phyloP scores from a whole-genome alignment of 2,113 vertebrate genomes.

The Paratilapia polleni region DNA sequence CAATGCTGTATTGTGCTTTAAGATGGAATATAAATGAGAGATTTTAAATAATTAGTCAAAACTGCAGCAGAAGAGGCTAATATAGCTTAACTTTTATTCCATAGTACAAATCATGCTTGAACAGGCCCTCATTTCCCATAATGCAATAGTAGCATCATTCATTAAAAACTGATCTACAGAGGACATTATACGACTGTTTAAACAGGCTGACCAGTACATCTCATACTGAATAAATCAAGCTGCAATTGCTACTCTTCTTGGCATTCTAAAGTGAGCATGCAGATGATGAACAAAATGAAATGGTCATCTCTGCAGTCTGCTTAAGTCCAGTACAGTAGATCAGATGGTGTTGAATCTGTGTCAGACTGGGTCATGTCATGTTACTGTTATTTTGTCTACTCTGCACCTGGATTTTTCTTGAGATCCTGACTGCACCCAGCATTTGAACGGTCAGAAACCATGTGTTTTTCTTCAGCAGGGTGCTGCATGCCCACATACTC shows the following conservation, averaged over 20 bases:
- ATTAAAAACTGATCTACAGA: not conserved
- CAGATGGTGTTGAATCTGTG: not conserved
- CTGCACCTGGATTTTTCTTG: not conserved
- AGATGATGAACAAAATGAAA: not conserved
- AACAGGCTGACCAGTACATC: not conserved
- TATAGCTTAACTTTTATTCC: not conserved
- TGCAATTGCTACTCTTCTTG: not conserved
- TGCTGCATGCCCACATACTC: conserved; percentile 13
- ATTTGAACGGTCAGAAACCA: not conserved
- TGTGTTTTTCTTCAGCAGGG: not conserved
- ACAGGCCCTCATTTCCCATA: not conserved
- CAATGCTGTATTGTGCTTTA: not conserved
- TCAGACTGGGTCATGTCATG: not conserved
- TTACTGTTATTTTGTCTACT: not conserved
- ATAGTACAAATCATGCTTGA: not conserved
- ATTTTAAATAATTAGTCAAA: not conserved
- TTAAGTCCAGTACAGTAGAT: not conserved
- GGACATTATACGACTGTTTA: not conserved
- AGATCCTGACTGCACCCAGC: not conserved
- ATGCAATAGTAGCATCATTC: not conserved
- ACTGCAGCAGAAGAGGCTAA: not conserved
- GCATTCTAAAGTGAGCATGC: not conserved
- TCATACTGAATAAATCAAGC: not conserved
- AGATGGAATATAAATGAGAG: not conserved
- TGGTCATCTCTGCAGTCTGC: not conserved